Evolutionary conservation across 2,797 vertebrate species (phyloP), one percentile per base, ranked within the genome.

Genomic region (Acestrorhynchus altus): DNA sequence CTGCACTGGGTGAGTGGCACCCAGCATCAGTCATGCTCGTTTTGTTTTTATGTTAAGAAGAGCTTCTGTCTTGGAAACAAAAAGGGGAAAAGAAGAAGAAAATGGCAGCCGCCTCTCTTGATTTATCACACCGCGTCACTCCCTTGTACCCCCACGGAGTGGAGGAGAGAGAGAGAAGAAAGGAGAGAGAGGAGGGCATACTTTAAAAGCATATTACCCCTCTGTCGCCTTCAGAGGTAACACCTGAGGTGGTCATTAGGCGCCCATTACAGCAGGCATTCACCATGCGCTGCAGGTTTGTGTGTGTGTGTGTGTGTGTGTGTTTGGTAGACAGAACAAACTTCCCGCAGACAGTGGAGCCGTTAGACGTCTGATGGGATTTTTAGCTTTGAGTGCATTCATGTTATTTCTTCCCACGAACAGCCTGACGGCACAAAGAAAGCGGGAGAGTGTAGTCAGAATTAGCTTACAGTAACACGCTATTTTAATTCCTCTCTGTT

Each of bases 201-300:
- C 85, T 89, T 90, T 85, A 78, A 83, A 89, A 68, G 86, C 67
- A 51, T 87, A 90, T 87, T 89, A 89, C 83, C 84, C 83, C 85
- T 89, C 85, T 81, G 77, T 84, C 49, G 72, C 80, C 86, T 88
- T 89, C 82, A 80, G 79, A 78, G 84, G 83, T 86, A 90, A 90
- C 89, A 91, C 90, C 88, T 89, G 90, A 89, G 89, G 89, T 90
- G 90, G 90, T 90, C 92, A 90, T 92, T 91, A 92, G 66, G 84
- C 78, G 72, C 77, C 80, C 77, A 87, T 90, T 90, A 91, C 80
- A 84, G 81, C 74, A 70, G 78, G 78, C 47, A 73, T 49, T 54
- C 54, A 16, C 28, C 15, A 15, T 31, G 77, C 59, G 71, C 68
- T 56, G 52, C 22, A 1, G 22, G 52, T 56, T 20, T 56, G 9